These are phyloP conservation scores for Eulemur rufifrons DNA, from an alignment of 2,113 vertebrate species.

Conservation along the genomic window DNA sequence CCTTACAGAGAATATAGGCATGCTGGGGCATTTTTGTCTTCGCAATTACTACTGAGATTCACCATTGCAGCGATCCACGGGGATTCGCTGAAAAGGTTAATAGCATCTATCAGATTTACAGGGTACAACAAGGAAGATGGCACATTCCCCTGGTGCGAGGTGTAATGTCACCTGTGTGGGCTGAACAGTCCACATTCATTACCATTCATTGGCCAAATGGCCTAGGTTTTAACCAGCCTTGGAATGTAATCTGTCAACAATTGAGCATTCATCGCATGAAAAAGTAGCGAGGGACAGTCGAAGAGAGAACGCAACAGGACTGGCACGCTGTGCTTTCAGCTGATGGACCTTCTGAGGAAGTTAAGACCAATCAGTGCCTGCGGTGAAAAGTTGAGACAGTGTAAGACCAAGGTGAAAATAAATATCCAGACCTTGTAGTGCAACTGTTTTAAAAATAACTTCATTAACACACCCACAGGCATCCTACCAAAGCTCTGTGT, in stretches of 20 bases:
- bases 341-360: slow-evolving; percentile 25
- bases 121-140: slow-evolving; percentile 80
- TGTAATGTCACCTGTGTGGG: slow-evolving; percentile 78
- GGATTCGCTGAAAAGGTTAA: slow-evolving; percentile 84
- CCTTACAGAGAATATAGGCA: slow-evolving; percentile 46
- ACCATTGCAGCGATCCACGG: slow-evolving; percentile 73
- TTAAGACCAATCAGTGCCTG: neutral
- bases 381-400: slow-evolving; percentile 30
- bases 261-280: slow-evolving; percentile 77
- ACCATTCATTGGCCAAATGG: slow-evolving; percentile 82
- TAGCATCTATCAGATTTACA: slow-evolving; percentile 81
- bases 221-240: slow-evolving; percentile 80
- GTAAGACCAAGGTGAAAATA: slow-evolving; percentile 38
- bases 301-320: slow-evolving; percentile 1
- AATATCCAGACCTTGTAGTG: slow-evolving; percentile 5
- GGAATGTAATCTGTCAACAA: slow-evolving; percentile 82
- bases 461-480: neutral
- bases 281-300: neutral
- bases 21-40: slow-evolving; percentile 77
- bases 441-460: slow-evolving; percentile 29
- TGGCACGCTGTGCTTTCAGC: neutral
- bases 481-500: neutral
- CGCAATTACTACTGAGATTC: slow-evolving; percentile 71
- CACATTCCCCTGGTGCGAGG: slow-evolving; percentile 73
- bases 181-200: slow-evolving; percentile 84